Evolutionary conservation across 2,113 vertebrate species (phyloP).

Genomic region (Bufo gargarizans): DNA sequence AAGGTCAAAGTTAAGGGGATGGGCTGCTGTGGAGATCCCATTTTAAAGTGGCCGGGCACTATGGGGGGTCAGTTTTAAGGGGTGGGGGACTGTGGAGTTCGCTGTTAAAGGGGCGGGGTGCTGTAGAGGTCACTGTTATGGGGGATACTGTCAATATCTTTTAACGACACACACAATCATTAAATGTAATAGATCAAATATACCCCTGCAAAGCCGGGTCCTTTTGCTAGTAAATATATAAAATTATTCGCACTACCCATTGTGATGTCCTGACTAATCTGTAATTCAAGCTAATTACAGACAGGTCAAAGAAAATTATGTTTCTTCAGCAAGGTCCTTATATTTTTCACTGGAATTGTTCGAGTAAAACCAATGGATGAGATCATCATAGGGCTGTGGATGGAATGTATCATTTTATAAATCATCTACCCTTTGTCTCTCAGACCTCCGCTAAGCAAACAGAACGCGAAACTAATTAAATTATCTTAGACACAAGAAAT

Average conservation of each 20-base stretch:
- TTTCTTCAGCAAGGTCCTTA: not conserved
- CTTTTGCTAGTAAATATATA: too few species aligned
- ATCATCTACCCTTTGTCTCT: constrained; percentile 1
- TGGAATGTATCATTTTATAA: constrained; percentile 1
- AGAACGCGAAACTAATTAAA: constrained; percentile 39
- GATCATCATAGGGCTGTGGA: not conserved
- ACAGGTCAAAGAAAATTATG: not conserved
- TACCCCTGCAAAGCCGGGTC: too few species aligned
- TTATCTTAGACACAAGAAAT: constrained; percentile 20
- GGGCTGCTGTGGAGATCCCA: too few species aligned
- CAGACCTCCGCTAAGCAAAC: constrained; percentile 3
- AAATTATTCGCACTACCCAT: not conserved
- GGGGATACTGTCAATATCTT: too few species aligned
- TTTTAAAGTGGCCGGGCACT: too few species aligned
- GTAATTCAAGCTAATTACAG: not conserved
- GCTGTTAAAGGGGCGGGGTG: too few species aligned
- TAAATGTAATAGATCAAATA: too few species aligned
- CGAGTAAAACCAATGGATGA: not conserved
- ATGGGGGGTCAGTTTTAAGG: too few species aligned
- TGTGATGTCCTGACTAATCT: not conserved
- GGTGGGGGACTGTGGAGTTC: too few species aligned
- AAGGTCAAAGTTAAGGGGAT: too few species aligned
- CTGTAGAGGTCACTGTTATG: too few species aligned
- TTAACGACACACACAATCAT: too few species aligned
- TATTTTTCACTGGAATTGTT: not conserved